Conservation (phyloP, 2,113 vertebrate species). For the Thamnophis sirtalis region DNA sequence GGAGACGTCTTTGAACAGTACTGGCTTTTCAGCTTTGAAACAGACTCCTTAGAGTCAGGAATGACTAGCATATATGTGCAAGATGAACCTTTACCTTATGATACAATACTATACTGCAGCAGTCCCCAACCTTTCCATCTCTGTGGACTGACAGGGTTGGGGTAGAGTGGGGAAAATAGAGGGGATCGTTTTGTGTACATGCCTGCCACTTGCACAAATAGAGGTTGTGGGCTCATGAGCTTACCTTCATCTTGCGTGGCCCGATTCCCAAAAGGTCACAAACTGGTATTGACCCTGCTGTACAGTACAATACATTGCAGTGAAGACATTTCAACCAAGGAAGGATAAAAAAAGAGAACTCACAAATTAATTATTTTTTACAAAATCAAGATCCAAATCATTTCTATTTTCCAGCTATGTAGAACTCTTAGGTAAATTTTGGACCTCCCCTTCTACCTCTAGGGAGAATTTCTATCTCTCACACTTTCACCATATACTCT, state of each 20-base stretch:
- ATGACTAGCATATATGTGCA: too few species aligned
- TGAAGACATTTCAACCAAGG: background rate
- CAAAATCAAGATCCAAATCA: background rate
- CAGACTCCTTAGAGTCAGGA: too few species aligned
- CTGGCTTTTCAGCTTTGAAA: too few species aligned
- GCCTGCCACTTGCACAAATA: too few species aligned
- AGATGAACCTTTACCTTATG: background rate
- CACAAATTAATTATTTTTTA: background rate
- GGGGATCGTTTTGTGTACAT: too few species aligned
- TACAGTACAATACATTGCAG: background rate
- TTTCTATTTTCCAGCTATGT: background rate
- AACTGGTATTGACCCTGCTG: background rate
- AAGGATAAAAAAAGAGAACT: background rate
- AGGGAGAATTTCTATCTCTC: background rate
- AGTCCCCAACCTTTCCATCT: too few species aligned
- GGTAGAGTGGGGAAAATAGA: too few species aligned
- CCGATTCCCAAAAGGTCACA: too few species aligned
- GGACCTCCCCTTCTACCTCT: background rate
- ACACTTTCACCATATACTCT: background rate
- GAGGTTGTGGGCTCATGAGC: too few species aligned
- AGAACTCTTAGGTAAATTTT: background rate
- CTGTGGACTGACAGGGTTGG: too few species aligned
- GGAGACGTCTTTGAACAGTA: too few species aligned
- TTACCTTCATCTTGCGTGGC: too few species aligned
- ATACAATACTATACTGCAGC: background rate